Evolutionary conservation across 2,797 vertebrate species (phyloP).

Genomic region (Chrysocyon brachyurus): DNA sequence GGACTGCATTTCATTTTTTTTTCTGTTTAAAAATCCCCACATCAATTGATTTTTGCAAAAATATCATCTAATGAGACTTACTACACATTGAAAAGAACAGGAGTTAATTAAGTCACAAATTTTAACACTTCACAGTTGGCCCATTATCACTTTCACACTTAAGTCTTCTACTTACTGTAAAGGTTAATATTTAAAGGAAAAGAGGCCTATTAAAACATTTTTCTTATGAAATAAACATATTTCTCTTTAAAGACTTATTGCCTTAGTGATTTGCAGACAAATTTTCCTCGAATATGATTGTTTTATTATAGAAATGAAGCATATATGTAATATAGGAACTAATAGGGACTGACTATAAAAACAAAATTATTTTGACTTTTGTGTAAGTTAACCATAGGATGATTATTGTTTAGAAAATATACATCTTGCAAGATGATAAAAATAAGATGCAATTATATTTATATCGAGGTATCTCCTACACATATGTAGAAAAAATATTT

Average conservation of each 20-base stretch:
- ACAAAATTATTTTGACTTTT: not conserved
- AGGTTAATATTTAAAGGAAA: not conserved
- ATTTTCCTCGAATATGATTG: not conserved
- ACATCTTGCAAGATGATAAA: not conserved
- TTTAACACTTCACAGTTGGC: not conserved
- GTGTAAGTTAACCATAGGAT: not conserved
- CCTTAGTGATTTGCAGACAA: not conserved
- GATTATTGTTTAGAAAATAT: not conserved
- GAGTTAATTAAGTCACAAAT: not conserved
- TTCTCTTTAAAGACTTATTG: not conserved
- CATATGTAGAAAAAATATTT: not conserved
- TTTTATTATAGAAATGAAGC: constrained; percentile 8
- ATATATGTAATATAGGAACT: not conserved
- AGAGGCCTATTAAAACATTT: not conserved
- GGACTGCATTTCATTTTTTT: not conserved
- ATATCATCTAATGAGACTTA: not conserved
- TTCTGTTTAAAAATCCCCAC: not conserved
- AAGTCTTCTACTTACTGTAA: not conserved
- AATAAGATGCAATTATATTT: not conserved
- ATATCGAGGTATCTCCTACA: not conserved
- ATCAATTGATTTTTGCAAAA: not conserved
- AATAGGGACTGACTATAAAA: not conserved
- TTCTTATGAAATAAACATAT: not conserved
- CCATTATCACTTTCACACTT: not conserved
- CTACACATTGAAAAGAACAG: constrained; percentile 6